phyloP scores from a whole-genome alignment of 2,797 vertebrate genomes.

The Oreortyx pictus region DNA sequence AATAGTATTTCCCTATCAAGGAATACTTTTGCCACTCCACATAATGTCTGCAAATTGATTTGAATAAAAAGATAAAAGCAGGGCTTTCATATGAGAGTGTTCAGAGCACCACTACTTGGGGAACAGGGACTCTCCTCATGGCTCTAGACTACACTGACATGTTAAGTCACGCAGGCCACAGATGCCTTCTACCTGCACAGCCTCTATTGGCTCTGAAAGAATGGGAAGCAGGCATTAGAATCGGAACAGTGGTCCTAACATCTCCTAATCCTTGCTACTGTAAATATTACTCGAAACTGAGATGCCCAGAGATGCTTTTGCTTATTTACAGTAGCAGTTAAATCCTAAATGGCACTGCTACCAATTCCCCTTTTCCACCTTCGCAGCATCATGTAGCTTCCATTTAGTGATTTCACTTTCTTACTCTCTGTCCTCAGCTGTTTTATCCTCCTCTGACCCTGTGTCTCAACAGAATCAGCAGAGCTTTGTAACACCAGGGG shows the following conservation, averaged over 20 bases:
- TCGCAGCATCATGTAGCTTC: background rate
- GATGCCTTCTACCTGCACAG: background rate
- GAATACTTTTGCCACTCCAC: background rate
- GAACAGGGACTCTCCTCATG: background rate
- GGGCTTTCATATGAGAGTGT: background rate
- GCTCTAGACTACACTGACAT: background rate
- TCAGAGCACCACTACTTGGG: background rate
- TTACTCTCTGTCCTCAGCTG: background rate
- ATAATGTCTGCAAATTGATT: background rate
- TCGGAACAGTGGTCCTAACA: background rate
- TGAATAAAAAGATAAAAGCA: background rate
- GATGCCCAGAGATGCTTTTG: background rate
- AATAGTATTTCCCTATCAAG: background rate
- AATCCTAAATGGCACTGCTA: background rate
- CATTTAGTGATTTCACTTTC: background rate
- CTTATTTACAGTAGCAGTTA: background rate
- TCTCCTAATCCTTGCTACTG: background rate
- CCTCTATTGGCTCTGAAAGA: background rate
- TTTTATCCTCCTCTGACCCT: background rate
- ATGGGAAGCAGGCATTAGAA: background rate
- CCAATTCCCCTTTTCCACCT: background rate
- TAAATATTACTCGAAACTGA: background rate
- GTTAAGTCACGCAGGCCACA: background rate
- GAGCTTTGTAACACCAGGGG: slow-evolving; percentile 34
- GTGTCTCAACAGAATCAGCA: background rate